Percentiles rank a stretch among this genome's conserved stretches.
Conservation (phyloP, 2,888 invertebrate genomes). For the Hydrotaea cyrtoneurina region DNA sequence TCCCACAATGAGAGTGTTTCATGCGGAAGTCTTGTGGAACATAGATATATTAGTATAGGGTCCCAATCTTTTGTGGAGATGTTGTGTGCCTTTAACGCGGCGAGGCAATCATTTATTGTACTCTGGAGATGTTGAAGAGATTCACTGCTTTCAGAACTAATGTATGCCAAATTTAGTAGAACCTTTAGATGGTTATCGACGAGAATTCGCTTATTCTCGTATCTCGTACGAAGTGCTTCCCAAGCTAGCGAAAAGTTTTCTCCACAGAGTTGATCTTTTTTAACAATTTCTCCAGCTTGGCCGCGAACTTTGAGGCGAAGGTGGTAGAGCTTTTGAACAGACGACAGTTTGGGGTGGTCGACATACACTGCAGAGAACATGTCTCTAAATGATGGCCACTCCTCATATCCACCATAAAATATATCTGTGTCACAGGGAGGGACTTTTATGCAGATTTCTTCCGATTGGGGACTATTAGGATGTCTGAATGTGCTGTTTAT, state of each 20-base stretch:
- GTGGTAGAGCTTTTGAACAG: slow-evolving; percentile 36
- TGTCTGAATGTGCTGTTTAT: no score
- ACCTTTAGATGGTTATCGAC: slow-evolving; percentile 32
- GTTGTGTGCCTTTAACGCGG: neutral
- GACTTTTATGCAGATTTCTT: no score
- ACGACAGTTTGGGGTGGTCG: slow-evolving; percentile 8
- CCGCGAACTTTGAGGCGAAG: slow-evolving; percentile 28
- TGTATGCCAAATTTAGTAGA: neutral
- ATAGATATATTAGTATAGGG: slow-evolving; percentile 34
- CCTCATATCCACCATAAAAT: no score
- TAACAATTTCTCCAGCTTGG: slow-evolving; percentile 15
- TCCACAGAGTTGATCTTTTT: slow-evolving; percentile 7
- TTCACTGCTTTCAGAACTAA: slow-evolving; percentile 11
- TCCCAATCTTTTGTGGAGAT: slow-evolving; percentile 31
- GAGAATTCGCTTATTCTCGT: slow-evolving; percentile 46
- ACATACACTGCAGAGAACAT: no score
- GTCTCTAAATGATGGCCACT: no score
- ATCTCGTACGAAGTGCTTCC: slow-evolving; percentile 34
- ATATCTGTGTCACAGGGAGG: no score
- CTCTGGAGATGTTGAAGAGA: slow-evolving; percentile 9
- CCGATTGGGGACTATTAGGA: no score
- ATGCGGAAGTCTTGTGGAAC: slow-evolving; percentile 33
- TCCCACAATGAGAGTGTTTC: slow-evolving; percentile 10
- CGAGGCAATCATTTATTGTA: slow-evolving; percentile 29
- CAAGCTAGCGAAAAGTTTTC: slow-evolving; percentile 37